phyloP scores from a whole-genome alignment of 1,140 invertebrate genomes.

The Apis mellifera region Amel_HAv3.1 CM009943.2:3208001-3208500 shows the following conservation, averaged over 20 bases:
- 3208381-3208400: constrained; percentile 18
- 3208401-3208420: constrained; percentile 18
- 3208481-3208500: too few relatives aligned
- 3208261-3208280: background rate
- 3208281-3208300: constrained; percentile 16
- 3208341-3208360: constrained; percentile 27
- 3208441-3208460: background rate
- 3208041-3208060: too few relatives aligned
- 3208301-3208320: background rate
- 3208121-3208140: constrained; percentile 36
- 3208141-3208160: constrained; percentile 12
- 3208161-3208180: background rate
- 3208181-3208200: too few relatives aligned
- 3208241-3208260: constrained; percentile 6
- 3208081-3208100: constrained; percentile 15
- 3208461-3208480: background rate
- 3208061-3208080: background rate
- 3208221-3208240: too few relatives aligned
- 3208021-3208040: background rate
- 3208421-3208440: constrained; percentile 32
- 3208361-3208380: constrained; percentile 15
- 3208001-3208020: too few relatives aligned
- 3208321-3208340: constrained; percentile 1
- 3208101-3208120: constrained; percentile 9
- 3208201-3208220: too few relatives aligned